Percentiles rank a stretch among this genome's conserved stretches.
These are phyloP conservation scores for Gracilinanus agilis DNA, from an alignment of 2,113 vertebrate genomes.

Conservation along the genomic window DNA sequence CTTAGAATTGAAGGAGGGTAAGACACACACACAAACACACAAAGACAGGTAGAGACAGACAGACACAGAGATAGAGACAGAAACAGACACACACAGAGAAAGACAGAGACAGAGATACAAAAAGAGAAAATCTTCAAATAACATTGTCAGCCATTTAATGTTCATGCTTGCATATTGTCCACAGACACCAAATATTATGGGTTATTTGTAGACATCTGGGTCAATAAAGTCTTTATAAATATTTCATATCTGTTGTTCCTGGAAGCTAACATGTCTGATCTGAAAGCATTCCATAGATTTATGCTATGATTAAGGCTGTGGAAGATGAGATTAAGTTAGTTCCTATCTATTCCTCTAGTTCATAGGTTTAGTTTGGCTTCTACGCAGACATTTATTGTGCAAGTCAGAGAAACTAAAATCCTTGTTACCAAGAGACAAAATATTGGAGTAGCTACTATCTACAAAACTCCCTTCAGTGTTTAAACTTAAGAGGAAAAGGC, in stretches of 20 bases:
- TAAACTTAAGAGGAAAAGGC: background rate
- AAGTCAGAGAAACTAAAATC: background rate
- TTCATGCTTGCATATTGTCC: slow-evolving; percentile 5
- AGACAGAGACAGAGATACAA: too few relatives aligned
- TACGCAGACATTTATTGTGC: background rate
- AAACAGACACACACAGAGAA: background rate
- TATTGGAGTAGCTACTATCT: background rate
- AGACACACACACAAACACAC: background rate
- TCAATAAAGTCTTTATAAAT: background rate
- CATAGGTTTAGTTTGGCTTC: slow-evolving; percentile 36
- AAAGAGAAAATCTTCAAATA: background rate
- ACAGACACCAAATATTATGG: slow-evolving; percentile 39
- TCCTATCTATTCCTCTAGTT: slow-evolving; percentile 14
- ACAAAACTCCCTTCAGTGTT: background rate
- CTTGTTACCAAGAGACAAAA: background rate
- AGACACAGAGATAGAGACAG: background rate
- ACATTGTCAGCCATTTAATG: slow-evolving; percentile 26
- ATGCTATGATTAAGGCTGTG: slow-evolving; percentile 22
- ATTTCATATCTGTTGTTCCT: slow-evolving; percentile 46
- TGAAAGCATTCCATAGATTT: slow-evolving; percentile 46
- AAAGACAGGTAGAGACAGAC: background rate
- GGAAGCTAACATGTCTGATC: slow-evolving; percentile 48
- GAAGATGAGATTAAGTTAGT: slow-evolving; percentile 17
- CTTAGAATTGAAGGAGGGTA: too few relatives aligned
- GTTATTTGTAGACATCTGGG: slow-evolving; percentile 30